Evolutionary conservation across 2,797 vertebrate species (phyloP).

Genomic region (Sphenopsis melanotis): DNA sequence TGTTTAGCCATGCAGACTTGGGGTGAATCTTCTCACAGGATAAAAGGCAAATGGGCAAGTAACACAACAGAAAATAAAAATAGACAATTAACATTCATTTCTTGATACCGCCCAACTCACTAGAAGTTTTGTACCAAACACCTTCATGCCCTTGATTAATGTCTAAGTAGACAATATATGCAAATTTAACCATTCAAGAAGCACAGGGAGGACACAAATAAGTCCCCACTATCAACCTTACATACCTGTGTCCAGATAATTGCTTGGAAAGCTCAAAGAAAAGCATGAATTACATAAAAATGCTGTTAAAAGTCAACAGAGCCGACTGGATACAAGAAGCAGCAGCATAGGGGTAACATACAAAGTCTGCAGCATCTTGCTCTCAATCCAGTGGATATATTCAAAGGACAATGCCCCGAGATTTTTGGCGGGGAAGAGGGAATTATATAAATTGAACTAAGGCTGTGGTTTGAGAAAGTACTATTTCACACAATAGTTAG

Average conservation of each 20-base stretch:
- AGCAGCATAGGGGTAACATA: accelerated
- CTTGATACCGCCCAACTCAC: background rate
- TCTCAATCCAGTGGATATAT: background rate
- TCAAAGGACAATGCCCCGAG: background rate
- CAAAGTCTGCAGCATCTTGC: background rate
- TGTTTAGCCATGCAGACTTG: background rate
- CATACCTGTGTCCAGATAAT: background rate
- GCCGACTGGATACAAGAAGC: background rate
- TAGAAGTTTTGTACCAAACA: background rate
- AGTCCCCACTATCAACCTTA: no score
- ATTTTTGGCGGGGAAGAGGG: background rate
- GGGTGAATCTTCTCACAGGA: background rate
- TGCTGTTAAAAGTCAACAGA: background rate
- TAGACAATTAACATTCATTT: background rate
- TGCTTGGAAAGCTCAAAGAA: background rate
- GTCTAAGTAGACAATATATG: accelerated
- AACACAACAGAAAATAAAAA: background rate
- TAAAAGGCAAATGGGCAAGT: background rate
- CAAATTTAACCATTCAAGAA: background rate
- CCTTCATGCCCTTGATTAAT: background rate
- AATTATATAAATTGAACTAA: background rate
- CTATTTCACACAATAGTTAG: background rate
- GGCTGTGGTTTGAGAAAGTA: background rate
- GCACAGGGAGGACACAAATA: background rate
- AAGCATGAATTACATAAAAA: background rate